Evolutionary conservation across 2,888 invertebrate species (phyloP), one percentile per base, ranked within the genome.

Genomic region (Caradrina clavipalpis): DNA sequence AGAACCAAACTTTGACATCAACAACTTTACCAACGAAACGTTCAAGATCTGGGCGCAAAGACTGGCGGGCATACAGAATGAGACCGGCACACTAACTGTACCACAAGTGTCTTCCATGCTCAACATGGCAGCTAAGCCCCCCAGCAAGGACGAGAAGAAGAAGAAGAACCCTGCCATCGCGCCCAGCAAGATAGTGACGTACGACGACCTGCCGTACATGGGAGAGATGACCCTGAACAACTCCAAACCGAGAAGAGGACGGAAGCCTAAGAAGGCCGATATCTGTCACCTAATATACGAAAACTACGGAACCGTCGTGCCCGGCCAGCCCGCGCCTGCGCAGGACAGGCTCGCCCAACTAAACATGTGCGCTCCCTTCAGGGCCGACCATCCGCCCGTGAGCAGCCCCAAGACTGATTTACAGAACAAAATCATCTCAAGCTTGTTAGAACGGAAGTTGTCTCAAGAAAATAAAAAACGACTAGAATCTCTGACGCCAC

Each of bases 231-330:
- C 98, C 0, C 92, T 98, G 65, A 98, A 98, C 88, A 98, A 98
- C 91, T 98, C 98, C 17, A 98, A 98, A 83, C 98, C 98, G 0
- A 94, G 98, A 49, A 96, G 99, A 74, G 98, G 98, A 0, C 96
- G 98, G 21, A 99, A 99, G 88, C 99, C 98, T 0, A 98, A 98
- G 89, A 98, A 99, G 91, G 98, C 98, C 0, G 98, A 98, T 87
- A 99, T 99, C 80, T 98, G 98, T 81, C 98, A 98, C 88, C 94
- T 98, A 54, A 98, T 98, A 81, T 98, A 98, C 88, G 98, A 98
- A 90, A 98, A 98, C 90, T 98, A 98, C 89, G 98, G 98, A 4
- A 98, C 98, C 0, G 98, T 98, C 17, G 97, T 98, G 60, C 98
- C 98, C 0, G 98, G 98, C 0, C 97, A 97, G 11, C 98, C 98